Conservation (phyloP, 2,113 vertebrate genomes). For the Narcine bancroftii region DNA sequence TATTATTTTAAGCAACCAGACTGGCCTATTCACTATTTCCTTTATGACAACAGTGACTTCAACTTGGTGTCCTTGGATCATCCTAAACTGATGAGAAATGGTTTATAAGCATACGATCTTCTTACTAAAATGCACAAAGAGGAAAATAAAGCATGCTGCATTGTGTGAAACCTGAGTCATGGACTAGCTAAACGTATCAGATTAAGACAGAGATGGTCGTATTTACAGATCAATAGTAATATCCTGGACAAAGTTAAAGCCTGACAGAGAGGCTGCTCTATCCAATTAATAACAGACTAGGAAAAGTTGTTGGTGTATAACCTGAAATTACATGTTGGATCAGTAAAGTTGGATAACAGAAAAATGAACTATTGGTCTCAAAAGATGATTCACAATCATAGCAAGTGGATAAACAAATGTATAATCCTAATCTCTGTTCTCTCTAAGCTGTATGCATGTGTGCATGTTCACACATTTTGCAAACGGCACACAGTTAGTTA, state of each 20-base stretch:
- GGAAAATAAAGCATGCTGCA: not conserved
- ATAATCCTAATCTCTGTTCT: no score
- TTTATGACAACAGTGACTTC: not conserved
- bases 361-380: not conserved
- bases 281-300: not conserved
- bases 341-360: not conserved
- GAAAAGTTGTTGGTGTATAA: not conserved
- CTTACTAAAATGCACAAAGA: not conserved
- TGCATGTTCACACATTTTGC: no score
- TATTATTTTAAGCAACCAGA: not conserved
- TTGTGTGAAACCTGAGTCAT: not conserved
- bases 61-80: not conserved
- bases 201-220: not conserved
- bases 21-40: not conserved
- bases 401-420: not conserved
- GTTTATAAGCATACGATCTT: not conserved
- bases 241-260: not conserved
- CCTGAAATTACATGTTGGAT: not conserved
- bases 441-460: no score
- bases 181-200: not conserved
- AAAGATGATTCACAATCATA: not conserved
- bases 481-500: no score
- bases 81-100: not conserved
- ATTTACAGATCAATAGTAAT: not conserved
- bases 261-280: not conserved